Base-by-base conservation (phyloP, 2,797 vertebrate genomes). In the Chromobotia macracanthus region DNA sequence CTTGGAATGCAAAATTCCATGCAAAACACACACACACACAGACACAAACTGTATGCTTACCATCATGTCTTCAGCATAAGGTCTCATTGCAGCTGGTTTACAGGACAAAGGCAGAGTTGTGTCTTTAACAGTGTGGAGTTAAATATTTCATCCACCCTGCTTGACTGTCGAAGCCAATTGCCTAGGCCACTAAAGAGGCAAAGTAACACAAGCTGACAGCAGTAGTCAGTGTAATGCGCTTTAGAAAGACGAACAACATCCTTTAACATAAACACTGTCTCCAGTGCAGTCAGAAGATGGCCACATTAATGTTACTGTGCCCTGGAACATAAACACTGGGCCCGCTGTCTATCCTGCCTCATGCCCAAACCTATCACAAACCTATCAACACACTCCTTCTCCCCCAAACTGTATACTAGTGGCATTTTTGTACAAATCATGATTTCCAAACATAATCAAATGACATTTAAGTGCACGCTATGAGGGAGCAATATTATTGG, bases 181-280 rank as follows among this genome's bases (percentile, higher is more conserved):
- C 92, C 91, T 87, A 88, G 90, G 91, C 89, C 87, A 89, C 93
- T 93, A 92, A 92, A 93, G 92, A 81, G 92, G 91, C 89, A 92
- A 90, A 90, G 93, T 93, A 94, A 96, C 92, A 91, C 91, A 91
- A 94, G 93, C 92, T 95, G 95, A 98, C 96, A 95, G 95, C 93
- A 94, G 93, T 94, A 94, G 77, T 95, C 94, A 93, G 94, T 93
- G 94, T 96, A 92, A 89, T 93, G 95, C 93, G 93, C 91, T 92
- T 89, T 91, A 94, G 94, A 95, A 93, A 94, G 95, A 92, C 90
- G 94, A 96, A 95, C 94, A 94, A 94, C 94, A 95, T 38, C 94
- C 94, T 93, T 96, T 92, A 94, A 92, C 93, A 93, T 95, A 94
- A 95, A 95, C 94, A 94, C 93, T 87, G 91, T 94, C 80, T 81